These are phyloP conservation scores for Perodicticus potto DNA, from an alignment of 2,797 vertebrate species.

Conservation along the genomic window DNA sequence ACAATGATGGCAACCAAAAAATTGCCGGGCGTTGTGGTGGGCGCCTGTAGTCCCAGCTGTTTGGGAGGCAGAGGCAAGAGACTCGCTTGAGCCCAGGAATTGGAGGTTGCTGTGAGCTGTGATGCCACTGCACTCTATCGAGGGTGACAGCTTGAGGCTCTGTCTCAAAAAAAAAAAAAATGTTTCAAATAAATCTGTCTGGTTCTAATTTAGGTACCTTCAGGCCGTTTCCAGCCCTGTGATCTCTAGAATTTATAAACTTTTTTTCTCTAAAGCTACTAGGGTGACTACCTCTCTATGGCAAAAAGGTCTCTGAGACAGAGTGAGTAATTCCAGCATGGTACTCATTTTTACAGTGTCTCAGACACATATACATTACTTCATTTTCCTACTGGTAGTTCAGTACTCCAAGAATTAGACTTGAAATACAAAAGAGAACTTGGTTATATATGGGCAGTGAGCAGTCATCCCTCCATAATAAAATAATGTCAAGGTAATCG, in stretches of 20 bases:
- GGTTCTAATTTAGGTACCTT: background rate
- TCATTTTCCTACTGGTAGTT: constrained; percentile 43
- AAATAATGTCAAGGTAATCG: background rate
- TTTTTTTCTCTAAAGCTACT: background rate
- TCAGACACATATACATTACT: background rate
- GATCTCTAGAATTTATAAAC: constrained; percentile 49
- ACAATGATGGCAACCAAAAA: too few relatives aligned
- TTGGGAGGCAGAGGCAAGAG: too few relatives aligned
- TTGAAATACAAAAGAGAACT: background rate
- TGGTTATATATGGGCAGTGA: background rate
- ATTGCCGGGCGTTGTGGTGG: too few relatives aligned
- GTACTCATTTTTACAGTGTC: background rate
- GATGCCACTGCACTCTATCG: too few relatives aligned
- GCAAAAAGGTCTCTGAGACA: background rate
- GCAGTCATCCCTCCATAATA: background rate
- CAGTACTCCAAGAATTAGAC: background rate
- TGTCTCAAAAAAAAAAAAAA: too few relatives aligned
- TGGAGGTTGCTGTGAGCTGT: too few relatives aligned
- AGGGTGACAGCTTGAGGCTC: too few relatives aligned
- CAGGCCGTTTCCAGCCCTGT: background rate
- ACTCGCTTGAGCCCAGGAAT: too few relatives aligned
- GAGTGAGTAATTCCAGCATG: background rate
- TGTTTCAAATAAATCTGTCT: background rate
- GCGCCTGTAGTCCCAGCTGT: too few relatives aligned
- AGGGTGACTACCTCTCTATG: background rate